A percentile compares a stretch with the other conserved stretches of the same genome.
Evolutionary conservation across 1,140 invertebrate genomes (phyloP).

Genomic region (Mamestra configurata): DNA sequence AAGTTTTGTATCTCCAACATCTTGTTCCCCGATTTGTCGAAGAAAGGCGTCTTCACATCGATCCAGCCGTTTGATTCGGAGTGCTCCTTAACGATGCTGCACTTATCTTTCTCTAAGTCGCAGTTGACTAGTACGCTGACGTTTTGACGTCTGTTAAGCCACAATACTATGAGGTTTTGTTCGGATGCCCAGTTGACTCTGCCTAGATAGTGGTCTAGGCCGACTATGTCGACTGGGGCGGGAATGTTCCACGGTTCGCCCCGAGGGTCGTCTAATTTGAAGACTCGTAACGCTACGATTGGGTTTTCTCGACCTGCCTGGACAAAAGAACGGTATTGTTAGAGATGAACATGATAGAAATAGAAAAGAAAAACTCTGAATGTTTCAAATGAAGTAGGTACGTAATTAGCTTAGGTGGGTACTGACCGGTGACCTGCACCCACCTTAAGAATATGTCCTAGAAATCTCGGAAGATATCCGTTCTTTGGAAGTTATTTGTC

Average conservation of each 20-base stretch:
- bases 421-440: too few species aligned
- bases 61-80: constrained; percentile 85
- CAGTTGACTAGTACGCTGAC: constrained; percentile 88
- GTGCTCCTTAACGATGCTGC: constrained; percentile 78
- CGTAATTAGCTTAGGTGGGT: background rate
- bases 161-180: constrained; percentile 91
- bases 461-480: too few species aligned
- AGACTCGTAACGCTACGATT: constrained; percentile 90
- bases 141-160: constrained; percentile 96
- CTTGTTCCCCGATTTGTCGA: constrained; percentile 82
- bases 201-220: constrained; percentile 87
- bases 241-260: constrained; percentile 80
- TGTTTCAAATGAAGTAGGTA: background rate
- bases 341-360: background rate
- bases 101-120: constrained; percentile 84
- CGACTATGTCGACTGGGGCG: constrained; percentile 85
- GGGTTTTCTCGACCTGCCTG: constrained; percentile 94
- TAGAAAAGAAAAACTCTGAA: background rate
- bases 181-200: constrained; percentile 94
- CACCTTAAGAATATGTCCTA: too few species aligned
- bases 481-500: too few species aligned
- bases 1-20: constrained; percentile 81
- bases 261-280: constrained; percentile 75
- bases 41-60: constrained; percentile 78
- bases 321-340: constrained; percentile 58